phyloP scores from a whole-genome alignment of 2,797 vertebrate species.

The Acrocephalus scirpaceus region DNA sequence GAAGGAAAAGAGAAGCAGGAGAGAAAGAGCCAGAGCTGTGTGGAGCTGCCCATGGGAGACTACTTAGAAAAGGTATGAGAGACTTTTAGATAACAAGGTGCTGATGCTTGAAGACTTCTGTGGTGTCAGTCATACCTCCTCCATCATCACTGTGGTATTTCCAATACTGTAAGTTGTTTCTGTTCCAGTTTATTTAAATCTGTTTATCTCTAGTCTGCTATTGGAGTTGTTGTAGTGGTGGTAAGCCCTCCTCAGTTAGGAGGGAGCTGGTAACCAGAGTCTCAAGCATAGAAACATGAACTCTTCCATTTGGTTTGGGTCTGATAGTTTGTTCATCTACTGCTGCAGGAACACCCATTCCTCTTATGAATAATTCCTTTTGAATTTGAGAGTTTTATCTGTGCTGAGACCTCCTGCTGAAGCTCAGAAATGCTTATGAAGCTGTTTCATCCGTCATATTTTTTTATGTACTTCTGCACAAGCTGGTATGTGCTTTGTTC shows the following conservation, averaged over 20 bases:
- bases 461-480: neutral
- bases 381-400: neutral
- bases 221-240: neutral
- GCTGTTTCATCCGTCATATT: neutral
- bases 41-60: neutral
- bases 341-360: neutral
- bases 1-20: neutral
- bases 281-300: neutral
- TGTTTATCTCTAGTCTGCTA: neutral
- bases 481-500: neutral
- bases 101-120: neutral
- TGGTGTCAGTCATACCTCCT: neutral
- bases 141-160: neutral
- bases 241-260: neutral
- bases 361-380: neutral
- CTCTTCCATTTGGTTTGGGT: neutral
- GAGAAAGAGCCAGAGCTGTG: neutral
- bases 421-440: neutral
- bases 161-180: neutral
- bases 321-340: neutral
- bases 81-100: neutral
- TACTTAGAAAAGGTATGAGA: neutral
- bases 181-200: neutral
- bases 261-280: neutral
- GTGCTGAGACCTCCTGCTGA: neutral